Base-by-base conservation (phyloP, 2,797 vertebrate genomes). In the Decapterus maruadsi region DNA sequence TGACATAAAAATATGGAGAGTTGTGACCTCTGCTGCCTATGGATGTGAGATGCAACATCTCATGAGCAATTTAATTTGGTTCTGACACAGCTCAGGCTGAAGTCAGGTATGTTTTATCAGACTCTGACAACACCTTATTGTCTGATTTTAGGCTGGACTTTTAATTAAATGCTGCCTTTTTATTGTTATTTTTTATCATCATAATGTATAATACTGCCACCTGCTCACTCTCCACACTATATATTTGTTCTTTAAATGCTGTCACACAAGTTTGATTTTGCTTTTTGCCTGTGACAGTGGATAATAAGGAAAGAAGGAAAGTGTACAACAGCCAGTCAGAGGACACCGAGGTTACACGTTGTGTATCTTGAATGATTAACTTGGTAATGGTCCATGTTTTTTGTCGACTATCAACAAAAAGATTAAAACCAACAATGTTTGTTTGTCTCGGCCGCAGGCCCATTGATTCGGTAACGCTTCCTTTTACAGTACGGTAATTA, bases 11-110 rank as follows among this genome's bases (percentile, higher is more conserved):
- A 81, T 55, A 46, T 73, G 19, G 60, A 75, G 53, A 76, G 54
- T 69, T 86, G 70, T 84, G 87, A 85, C 84, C 86, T 83, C 57
- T 80, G 80, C 73, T 86, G 81, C 61, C 58, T 80, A 60, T 65
- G 75, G 45, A 80, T 70, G 62, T 42, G 72, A 68, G 40, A 50
- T 38, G 65, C 46, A 62, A 55, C 43, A 57, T 66, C 36, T 45
- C 63, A 70, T 10, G 16, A 36, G 34, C 48, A 75, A 38, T 8
- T 53, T 12, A 69, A 48, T 67, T 73, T 59, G 54, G 22, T 54
- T 36, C 46, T 69, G 59, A 59, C 57, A 51, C 43, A 78, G 59
- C 56, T 61, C 45, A 69, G 42, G 12, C 0, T 65, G 34, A 58
- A 62, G 22, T 54, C 38, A 56, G 59, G 75, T 71, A 46, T 4